Conservation (phyloP, 2,113 vertebrate species). For the Tor tambroides region DNA sequence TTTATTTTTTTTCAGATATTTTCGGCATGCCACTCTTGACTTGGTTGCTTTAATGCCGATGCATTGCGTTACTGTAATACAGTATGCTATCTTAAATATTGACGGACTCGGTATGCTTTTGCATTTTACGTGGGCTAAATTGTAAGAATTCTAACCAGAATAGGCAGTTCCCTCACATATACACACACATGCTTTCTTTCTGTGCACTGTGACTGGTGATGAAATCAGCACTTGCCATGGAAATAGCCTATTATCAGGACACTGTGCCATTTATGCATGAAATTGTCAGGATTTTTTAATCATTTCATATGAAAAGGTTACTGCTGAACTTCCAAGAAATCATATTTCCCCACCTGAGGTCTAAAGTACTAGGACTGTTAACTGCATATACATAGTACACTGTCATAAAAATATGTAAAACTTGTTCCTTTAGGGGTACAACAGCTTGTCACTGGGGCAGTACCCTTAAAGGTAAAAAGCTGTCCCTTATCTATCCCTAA, state of each 20-base stretch:
- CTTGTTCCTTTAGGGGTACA: not conserved
- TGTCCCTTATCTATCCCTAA: not conserved
- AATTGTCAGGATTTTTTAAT: not conserved
- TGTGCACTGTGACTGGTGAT: not conserved
- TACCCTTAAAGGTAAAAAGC: not conserved
- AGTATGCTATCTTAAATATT: slow-evolving; percentile 7
- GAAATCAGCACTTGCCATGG: not conserved
- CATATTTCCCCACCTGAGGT: not conserved
- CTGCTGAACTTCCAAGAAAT: not conserved
- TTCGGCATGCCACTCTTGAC: not conserved
- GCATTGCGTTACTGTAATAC: slow-evolving; percentile 21
- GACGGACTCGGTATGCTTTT: slow-evolving; percentile 29
- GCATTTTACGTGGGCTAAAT: not conserved
- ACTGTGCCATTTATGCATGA: not conserved
- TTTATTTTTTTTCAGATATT: slow-evolving; percentile 51
- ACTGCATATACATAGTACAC: not conserved
- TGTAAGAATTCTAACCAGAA: not conserved
- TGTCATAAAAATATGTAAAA: not conserved
- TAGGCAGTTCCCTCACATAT: not conserved
- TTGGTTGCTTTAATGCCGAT: slow-evolving; percentile 40
- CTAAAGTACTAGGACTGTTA: not conserved
- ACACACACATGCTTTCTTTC: not conserved
- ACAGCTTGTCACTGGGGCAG: not conserved
- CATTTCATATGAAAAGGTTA: slow-evolving; percentile 12
- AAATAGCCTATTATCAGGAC: slow-evolving; percentile 10